A percentile compares a stretch with the other conserved stretches of the same genome.
Evolutionary conservation across 2,113 vertebrate genomes (phyloP).

Genomic region (Natator depressus): DNA sequence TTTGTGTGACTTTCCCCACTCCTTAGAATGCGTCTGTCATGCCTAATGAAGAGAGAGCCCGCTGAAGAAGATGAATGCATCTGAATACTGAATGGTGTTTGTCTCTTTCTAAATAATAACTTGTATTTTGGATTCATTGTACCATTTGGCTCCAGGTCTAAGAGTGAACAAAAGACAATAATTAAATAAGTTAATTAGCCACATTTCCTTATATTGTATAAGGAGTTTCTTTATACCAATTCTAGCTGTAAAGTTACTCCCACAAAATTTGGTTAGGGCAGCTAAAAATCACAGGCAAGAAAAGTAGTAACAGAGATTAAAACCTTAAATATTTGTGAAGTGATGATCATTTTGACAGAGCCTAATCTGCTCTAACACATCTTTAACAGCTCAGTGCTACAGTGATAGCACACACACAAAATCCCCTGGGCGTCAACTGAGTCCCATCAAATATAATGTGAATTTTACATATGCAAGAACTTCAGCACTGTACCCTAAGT

Average conservation of each 20-base stretch:
- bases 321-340: neutral
- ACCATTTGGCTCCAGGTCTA: neutral
- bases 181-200: conserved; percentile 11
- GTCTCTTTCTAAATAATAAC: neutral
- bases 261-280: neutral
- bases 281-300: neutral
- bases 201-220: neutral
- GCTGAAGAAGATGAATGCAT: neutral
- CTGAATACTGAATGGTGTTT: neutral
- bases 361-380: neutral
- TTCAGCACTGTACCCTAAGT: neutral
- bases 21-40: conserved; percentile 65
- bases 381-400: neutral
- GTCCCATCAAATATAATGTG: neutral
- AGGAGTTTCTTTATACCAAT: neutral
- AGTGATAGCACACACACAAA: neutral
- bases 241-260: neutral
- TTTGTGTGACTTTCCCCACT: conserved; percentile 69
- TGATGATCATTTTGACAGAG: neutral
- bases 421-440: neutral
- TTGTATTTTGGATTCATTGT: neutral
- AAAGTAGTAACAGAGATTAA: neutral
- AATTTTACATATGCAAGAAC: neutral
- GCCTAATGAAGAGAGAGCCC: conserved; percentile 56
- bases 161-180: neutral